Evolutionary conservation across 2,888 invertebrate species (phyloP).

Genomic region (Dryobotodes eremita): DNA sequence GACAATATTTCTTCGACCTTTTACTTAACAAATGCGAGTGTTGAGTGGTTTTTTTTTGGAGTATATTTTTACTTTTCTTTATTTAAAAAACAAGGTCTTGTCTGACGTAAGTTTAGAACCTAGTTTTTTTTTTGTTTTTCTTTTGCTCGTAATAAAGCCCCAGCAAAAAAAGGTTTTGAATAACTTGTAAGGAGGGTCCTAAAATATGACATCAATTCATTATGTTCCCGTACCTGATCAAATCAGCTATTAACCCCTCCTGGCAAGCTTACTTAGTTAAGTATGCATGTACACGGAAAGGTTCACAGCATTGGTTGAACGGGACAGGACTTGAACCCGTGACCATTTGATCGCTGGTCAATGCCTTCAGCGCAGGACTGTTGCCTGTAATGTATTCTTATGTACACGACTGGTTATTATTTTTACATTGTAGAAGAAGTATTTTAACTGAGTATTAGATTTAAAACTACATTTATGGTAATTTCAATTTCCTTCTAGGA

Average conservation of each 20-base stretch:
- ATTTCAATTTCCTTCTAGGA: neutral
- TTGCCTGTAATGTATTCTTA: conserved; percentile 39
- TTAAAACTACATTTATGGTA: neutral
- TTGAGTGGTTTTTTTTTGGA: neutral
- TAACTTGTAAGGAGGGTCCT: neutral
- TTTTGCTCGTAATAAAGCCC: neutral
- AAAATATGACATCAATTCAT: neutral
- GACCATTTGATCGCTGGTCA: conserved; percentile 63
- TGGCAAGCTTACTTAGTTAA: conserved; percentile 4
- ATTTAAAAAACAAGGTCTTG: neutral
- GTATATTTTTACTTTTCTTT: neutral
- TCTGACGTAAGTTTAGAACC: neutral
- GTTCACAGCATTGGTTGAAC: conserved; percentile 38
- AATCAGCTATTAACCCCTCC: neutral
- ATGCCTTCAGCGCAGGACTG: conserved; percentile 52
- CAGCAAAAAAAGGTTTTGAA: neutral
- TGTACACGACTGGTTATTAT: conserved; percentile 27
- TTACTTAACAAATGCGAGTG: conserved; percentile 9
- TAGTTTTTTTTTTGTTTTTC: neutral
- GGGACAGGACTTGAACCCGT: conserved; percentile 56
- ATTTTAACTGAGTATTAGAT: neutral
- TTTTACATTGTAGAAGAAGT: neutral
- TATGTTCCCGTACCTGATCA: neutral
- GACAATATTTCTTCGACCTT: conserved; percentile 13
- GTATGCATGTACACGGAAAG: conserved; percentile 34